These are phyloP conservation scores for Caenorhabditis tropicalis DNA, from an alignment of 1,140 invertebrate species.

Conservation along the genomic window DNA sequence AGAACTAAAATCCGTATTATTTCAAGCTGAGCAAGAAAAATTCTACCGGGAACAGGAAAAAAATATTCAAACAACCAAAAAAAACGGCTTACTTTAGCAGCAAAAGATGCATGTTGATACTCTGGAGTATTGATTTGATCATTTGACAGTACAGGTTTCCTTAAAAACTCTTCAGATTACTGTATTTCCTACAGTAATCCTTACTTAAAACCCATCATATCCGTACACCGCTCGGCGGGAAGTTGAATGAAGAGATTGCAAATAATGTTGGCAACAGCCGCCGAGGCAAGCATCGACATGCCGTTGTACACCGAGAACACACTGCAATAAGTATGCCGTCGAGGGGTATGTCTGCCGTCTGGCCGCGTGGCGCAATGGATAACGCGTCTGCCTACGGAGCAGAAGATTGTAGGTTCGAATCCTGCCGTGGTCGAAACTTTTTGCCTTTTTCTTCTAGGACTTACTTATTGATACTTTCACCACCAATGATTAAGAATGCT, in stretches of 20 bases:
- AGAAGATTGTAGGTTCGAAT: conserved; percentile 67
- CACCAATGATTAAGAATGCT: not conserved
- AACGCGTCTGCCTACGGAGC: conserved; percentile 66
- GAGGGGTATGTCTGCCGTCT: not conserved
- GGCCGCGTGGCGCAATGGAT: conserved; percentile 65
- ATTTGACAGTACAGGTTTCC: not conserved
- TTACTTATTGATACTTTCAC: conserved; percentile 32
- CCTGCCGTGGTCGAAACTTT: conserved; percentile 60
- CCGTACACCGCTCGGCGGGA: not conserved
- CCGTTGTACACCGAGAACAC: conserved; percentile 36
- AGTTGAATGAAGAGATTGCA: conserved; percentile 5
- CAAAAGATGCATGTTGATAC: not conserved
- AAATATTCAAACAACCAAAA: not conserved
- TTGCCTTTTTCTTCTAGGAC: not conserved
- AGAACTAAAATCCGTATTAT: too few species aligned
- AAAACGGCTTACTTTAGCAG: not conserved
- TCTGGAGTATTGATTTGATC: conserved; percentile 18
- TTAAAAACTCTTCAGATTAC: not conserved
- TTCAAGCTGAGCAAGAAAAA: too few species aligned
- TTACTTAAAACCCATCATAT: not conserved
- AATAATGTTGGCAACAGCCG: conserved; percentile 33
- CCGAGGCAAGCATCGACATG: conserved; percentile 31
- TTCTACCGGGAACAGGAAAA: too few species aligned
- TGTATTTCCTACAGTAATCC: not conserved
- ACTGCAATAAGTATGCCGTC: not conserved